Percentiles rank a stretch among this genome's conserved stretches.
These are phyloP conservation scores for Synergus itoensis DNA, from an alignment of 2,888 invertebrate genomes.

Conservation along the genomic window DNA sequence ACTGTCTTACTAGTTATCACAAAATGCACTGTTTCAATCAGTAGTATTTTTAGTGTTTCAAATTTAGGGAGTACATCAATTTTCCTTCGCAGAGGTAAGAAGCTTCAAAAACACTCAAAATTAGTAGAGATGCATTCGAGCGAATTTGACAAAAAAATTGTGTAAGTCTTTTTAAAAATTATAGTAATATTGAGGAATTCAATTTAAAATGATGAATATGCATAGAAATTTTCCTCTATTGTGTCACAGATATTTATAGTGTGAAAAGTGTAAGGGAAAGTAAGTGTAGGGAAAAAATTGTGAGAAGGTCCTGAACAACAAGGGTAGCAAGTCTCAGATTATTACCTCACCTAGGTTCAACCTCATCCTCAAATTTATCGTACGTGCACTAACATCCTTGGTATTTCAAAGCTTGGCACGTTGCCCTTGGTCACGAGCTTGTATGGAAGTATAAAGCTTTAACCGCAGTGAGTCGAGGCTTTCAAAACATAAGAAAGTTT, in stretches of 20 bases:
- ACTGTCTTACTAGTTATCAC: too few species aligned
- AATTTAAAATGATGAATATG: too few species aligned
- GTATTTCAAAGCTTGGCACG: constrained; percentile 35
- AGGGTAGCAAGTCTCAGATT: constrained; percentile 10
- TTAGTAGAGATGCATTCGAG: too few species aligned
- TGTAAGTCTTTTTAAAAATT: too few species aligned
- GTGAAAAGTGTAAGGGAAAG: too few species aligned
- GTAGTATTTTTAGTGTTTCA: too few species aligned
- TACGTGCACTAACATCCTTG: constrained; percentile 35
- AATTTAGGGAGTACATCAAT: too few species aligned
- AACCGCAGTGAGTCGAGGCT: constrained; percentile 25
- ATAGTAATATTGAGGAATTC: too few species aligned
- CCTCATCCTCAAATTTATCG: constrained; percentile 24
- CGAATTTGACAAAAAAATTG: too few species aligned
- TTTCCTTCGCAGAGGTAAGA: too few species aligned
- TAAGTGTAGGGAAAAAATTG: neutral
- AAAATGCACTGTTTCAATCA: too few species aligned
- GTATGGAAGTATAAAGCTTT: constrained; percentile 23
- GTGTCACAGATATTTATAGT: neutral
- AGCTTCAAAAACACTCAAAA: too few species aligned
- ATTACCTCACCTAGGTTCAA: constrained; percentile 26
- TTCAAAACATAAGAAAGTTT: constrained; percentile 27
- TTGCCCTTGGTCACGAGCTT: constrained; percentile 32
- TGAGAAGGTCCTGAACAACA: neutral
- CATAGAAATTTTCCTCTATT: neutral